phyloP scores from a whole-genome alignment of 2,113 vertebrate genomes.

The Pangasianodon gigas region DNA sequence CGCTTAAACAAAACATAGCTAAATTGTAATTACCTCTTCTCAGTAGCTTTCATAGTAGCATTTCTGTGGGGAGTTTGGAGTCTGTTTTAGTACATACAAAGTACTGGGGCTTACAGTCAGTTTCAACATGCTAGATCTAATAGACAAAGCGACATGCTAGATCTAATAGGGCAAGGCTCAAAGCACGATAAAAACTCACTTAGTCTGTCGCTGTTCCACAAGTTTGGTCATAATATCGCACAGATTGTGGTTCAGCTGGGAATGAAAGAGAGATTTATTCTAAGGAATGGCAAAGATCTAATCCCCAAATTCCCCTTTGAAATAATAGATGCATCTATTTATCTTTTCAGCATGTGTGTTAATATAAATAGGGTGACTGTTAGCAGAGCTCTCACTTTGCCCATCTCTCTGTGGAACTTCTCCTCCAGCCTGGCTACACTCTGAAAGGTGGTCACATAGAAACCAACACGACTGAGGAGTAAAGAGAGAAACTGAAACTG shows the following conservation, averaged over 20 bases:
- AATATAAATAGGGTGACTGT: neutral
- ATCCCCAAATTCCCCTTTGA: neutral
- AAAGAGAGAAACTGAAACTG: neutral
- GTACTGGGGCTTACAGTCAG: neutral
- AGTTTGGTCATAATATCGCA: conserved; percentile 89
- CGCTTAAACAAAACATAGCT: neutral
- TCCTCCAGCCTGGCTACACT: conserved; percentile 89
- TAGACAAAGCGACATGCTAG: neutral
- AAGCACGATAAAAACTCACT: conserved; percentile 61
- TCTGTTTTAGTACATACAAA: conserved; percentile 30
- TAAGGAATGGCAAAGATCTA: neutral
- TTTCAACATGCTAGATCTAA: neutral
- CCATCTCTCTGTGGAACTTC: conserved; percentile 95
- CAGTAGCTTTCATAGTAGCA: conserved; percentile 54
- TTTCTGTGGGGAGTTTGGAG: conserved; percentile 65
- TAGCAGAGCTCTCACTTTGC: conserved; percentile 76
- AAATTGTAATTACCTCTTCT: conserved; percentile 51
- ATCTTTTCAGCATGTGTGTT: neutral
- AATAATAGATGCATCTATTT: neutral
- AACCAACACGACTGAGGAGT: conserved; percentile 85
- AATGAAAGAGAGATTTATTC: conserved; percentile 25
- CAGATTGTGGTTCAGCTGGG: conserved; percentile 91
- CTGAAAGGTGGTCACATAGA: conserved; percentile 98
- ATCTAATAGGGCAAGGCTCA: conserved; percentile 1
- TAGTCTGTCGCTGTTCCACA: conserved; percentile 81